These are phyloP conservation scores for Clunio marinus DNA, from an alignment of 2,888 invertebrate genomes.

Conservation along the genomic window DNA sequence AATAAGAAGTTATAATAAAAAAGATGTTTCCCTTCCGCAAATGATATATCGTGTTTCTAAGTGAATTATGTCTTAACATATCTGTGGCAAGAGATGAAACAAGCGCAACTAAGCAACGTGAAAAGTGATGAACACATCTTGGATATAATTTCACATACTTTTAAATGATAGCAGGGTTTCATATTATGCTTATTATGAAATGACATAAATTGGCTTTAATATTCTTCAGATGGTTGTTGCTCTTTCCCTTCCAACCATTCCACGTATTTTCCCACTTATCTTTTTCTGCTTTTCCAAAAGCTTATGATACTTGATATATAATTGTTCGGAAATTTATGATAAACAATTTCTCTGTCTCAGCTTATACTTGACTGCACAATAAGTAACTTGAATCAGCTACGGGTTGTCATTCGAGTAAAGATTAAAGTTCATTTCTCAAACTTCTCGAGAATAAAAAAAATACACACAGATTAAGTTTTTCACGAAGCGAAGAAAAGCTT, in stretches of 20 bases:
- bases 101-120: background rate
- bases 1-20: no score
- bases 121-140: background rate
- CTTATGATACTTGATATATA: background rate
- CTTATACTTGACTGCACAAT: background rate
- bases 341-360: background rate
- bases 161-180: background rate
- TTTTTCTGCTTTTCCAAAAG: background rate
- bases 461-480: no score
- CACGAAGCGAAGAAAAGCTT: background rate
- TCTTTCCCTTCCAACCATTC: background rate
- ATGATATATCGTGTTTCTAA: background rate
- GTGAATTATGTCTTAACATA: background rate
- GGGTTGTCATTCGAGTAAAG: background rate
- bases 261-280: no score
- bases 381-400: background rate
- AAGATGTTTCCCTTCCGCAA: background rate
- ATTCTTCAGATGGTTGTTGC: background rate
- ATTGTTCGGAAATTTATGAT: background rate
- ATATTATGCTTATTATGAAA: conserved; percentile 1
- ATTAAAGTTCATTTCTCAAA: conserved; percentile 7
- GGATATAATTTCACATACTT: background rate
- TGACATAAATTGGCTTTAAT: background rate
- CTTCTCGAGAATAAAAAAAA: background rate
- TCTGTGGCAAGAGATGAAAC: background rate